A percentile compares a stretch with the other conserved stretches of the same genome.
Conservation (phyloP, 2,888 invertebrate species). For the Lithophane ornitopus region DNA sequence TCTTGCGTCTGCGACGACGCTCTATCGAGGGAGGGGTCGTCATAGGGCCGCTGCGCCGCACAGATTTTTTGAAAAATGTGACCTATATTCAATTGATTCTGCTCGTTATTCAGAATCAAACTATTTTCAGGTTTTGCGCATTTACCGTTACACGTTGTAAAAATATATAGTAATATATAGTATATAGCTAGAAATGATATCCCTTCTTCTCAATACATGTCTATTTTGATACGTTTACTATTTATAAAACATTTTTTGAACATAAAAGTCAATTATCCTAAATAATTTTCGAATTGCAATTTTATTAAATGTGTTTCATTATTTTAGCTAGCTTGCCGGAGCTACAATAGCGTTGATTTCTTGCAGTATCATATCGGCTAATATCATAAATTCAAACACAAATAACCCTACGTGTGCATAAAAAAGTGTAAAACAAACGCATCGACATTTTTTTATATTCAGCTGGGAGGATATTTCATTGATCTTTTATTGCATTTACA, state of each 20-base stretch:
- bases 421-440: slow-evolving; percentile 57
- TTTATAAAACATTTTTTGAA: neutral
- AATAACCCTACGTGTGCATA: slow-evolving; percentile 11
- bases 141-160: too few relatives aligned
- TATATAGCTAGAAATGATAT: neutral
- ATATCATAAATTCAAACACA: slow-evolving; percentile 23
- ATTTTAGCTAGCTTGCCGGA: neutral
- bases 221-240: neutral
- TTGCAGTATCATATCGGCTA: neutral
- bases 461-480: slow-evolving; percentile 71
- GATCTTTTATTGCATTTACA: slow-evolving; percentile 81
- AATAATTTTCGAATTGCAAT: neutral
- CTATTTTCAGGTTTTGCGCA: too few relatives aligned
- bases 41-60: too few relatives aligned
- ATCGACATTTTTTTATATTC: slow-evolving; percentile 60
- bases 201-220: neutral
- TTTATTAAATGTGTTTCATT: neutral
- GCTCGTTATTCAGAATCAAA: too few relatives aligned
- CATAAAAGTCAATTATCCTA: neutral
- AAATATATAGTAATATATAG: too few relatives aligned
- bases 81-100: too few relatives aligned
- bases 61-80: too few relatives aligned
- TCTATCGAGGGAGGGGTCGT: too few relatives aligned
- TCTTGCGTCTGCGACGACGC: too few relatives aligned
- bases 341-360: neutral